Evolutionary conservation across 2,797 vertebrate species (phyloP).

Genomic region (Dendrocincla tyrannina): DNA sequence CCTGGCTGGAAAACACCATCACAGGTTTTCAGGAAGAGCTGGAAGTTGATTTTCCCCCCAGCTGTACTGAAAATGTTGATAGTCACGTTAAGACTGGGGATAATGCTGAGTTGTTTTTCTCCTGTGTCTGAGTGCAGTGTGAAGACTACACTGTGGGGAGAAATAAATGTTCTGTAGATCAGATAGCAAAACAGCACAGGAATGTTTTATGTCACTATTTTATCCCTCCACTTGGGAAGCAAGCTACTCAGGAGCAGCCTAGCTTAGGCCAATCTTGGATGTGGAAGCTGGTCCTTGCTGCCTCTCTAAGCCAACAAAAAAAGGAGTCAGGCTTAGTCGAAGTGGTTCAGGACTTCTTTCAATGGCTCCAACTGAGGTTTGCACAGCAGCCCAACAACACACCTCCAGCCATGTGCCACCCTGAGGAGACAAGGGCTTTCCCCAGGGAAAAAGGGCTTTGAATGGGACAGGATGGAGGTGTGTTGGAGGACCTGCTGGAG

Average conservation of each 20-base stretch:
- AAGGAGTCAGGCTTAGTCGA: not conserved
- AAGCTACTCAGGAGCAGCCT: not conserved
- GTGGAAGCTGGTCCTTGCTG: not conserved
- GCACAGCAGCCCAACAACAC: not conserved
- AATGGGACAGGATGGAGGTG: not conserved
- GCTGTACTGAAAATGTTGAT: not conserved
- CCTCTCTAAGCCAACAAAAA: not conserved
- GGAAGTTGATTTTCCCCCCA: not conserved
- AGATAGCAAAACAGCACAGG: not conserved
- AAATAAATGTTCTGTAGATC: not conserved
- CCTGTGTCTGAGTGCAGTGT: fast-evolving
- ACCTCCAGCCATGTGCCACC: not conserved
- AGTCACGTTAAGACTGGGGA: fast-evolving
- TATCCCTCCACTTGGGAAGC: not conserved
- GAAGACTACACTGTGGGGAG: not conserved
- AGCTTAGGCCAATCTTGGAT: not conserved
- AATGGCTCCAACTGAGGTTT: not conserved
- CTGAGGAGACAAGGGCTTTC: not conserved
- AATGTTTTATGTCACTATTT: not conserved
- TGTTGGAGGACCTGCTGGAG: not conserved
- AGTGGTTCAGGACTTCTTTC: not conserved
- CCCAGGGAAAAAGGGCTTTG: not conserved
- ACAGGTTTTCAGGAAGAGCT: not conserved
- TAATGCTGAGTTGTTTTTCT: not conserved
- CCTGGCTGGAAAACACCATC: not conserved